phyloP scores from a whole-genome alignment of 2,888 invertebrate genomes.

The Pedicia rivosa region DNA sequence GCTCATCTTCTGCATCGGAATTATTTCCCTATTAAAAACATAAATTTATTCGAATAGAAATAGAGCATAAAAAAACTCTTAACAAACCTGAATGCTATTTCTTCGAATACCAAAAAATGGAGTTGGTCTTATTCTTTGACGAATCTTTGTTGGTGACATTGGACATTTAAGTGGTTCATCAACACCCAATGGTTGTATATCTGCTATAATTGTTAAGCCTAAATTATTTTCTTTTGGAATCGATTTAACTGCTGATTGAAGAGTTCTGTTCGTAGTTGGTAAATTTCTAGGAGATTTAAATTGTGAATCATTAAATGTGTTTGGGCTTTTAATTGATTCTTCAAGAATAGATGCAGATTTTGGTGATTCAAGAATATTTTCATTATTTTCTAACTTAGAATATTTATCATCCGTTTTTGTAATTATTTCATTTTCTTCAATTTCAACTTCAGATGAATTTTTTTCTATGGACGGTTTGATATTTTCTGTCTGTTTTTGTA shows the following conservation, averaged over 20 bases:
- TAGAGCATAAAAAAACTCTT: constrained; percentile 22
- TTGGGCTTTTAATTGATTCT: constrained; percentile 2
- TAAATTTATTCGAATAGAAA: not conserved
- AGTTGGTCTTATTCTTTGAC: constrained; percentile 49
- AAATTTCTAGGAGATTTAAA: constrained; percentile 2
- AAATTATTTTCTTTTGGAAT: not conserved
- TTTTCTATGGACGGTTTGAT: not conserved
- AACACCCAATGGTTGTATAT: not conserved
- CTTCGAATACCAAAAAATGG: constrained; percentile 49
- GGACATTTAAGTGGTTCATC: constrained; percentile 1
- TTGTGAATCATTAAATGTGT: constrained; percentile 1
- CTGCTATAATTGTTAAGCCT: not conserved
- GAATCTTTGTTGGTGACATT: constrained; percentile 39
- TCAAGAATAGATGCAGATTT: not conserved
- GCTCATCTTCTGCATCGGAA: constrained; percentile 14
- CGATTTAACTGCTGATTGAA: not conserved
- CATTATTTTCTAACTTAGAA: not conserved
- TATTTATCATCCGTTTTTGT: not conserved
- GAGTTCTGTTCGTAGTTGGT: not conserved
- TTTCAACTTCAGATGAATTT: not conserved
- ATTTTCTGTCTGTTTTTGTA: not conserved
- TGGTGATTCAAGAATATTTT: no score
- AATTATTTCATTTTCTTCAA: not conserved
- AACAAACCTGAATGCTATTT: constrained; percentile 41
- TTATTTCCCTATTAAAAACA: no score